phyloP scores from a whole-genome alignment of 1,140 invertebrate species.

The Stenopsyche tienmushanensis region DNA sequence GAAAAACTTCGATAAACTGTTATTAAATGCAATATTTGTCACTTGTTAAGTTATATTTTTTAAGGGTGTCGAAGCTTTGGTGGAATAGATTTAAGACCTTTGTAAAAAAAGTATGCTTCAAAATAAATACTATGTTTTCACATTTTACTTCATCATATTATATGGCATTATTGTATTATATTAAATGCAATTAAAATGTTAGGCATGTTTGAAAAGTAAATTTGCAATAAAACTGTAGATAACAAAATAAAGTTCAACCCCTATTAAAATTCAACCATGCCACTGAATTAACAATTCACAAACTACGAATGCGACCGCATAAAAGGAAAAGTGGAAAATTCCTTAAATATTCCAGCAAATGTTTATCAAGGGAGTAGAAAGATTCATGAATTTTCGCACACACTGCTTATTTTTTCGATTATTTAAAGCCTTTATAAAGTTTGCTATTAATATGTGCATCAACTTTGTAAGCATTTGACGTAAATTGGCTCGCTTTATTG shows the following conservation, averaged over 20 bases:
- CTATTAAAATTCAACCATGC: no score
- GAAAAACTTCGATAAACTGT: slow-evolving; percentile 1
- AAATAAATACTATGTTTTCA: no score
- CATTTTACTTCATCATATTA: no score
- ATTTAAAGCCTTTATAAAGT: no score
- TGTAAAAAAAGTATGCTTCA: neutral
- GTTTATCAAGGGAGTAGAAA: neutral
- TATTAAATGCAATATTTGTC: neutral
- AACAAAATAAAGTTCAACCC: no score
- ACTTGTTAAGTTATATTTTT: neutral
- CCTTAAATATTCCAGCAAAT: slow-evolving; percentile 17
- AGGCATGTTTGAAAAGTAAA: no score
- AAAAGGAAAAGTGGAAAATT: slow-evolving; percentile 26
- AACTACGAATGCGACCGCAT: slow-evolving; percentile 4
- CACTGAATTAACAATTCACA: slow-evolving; percentile 29
- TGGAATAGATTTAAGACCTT: no score
- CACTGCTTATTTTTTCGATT: neutral
- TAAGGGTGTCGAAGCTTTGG: neutral
- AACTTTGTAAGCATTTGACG: no score
- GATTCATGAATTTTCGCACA: neutral
- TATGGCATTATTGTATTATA: no score
- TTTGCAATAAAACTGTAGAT: no score
- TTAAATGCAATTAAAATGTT: no score
- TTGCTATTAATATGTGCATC: no score
- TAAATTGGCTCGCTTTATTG: neutral